Evolutionary conservation across 2,888 invertebrate species (phyloP), one percentile per base, ranked within the genome.

Genomic region (Corythucha ciliata): DNA sequence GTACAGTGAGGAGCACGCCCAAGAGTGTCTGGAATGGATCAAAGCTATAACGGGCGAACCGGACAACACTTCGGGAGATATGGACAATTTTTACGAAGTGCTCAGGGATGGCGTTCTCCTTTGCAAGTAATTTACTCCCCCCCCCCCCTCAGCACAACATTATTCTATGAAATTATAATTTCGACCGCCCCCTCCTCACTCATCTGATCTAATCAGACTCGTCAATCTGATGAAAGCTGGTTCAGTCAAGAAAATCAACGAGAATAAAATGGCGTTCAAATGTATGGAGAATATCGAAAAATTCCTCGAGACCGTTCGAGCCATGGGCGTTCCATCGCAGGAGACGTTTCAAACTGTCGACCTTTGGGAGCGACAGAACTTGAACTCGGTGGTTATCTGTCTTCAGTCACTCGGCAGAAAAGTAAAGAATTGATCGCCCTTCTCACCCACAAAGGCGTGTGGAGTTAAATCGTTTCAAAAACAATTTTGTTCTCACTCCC

Each of bases 231-330:
- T 96, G 63, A 80, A 90, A 67, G 80, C 87, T 0, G 87, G 84
- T 37, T 78, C 81, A 48, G 81, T 97, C 52, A 93, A 91, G 74
- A 93, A 92, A 72, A 80, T 96, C 62, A 94, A 96, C 70, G 80
- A 79, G 62, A 85, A 84, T 53, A 80, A 81, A 66, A 85, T 91
- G 82, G 92, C 89, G 54, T 97, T 96, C 72, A 94, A 94, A 67
- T 92, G 92, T 71, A 97, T 97, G 96, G 96, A 97, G 72, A 97
- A 97, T 69, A 96, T 97, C 63, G 91, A 92, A 70, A 86, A 83
- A 22, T 94, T 96, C 72, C 72, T 92, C 54, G 86, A 83, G 60
- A 83, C 82, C 8, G 89, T 87, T 51, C 81, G 79, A 66, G 78
- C 76, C 52, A 75, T 93, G 58, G 97, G 96, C 33, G 93, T 98